A percentile compares a stretch with the other conserved stretches of the same genome.
Conservation (phyloP, 2,113 vertebrate species). For the Smithornis capensis region DNA sequence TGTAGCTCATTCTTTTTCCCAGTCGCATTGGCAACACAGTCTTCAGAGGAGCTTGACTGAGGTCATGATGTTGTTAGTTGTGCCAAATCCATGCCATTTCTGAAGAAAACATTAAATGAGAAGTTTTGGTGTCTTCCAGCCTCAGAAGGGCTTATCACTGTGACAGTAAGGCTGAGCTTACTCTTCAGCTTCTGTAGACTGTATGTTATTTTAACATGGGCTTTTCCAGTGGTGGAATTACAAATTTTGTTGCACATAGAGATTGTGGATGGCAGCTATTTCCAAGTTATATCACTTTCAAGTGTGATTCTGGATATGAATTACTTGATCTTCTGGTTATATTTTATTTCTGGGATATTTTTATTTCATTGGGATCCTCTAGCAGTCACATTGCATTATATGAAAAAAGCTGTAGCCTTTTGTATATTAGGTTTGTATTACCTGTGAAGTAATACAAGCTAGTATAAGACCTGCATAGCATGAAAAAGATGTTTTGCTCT, state of each 20-base stretch:
- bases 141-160: background rate
- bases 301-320: background rate
- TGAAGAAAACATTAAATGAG: background rate
- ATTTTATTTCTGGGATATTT: background rate
- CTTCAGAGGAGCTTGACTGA: background rate
- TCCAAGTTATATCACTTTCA: background rate
- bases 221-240: background rate
- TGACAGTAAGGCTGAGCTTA: background rate
- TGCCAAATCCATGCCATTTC: background rate
- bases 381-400: background rate
- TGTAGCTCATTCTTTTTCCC: background rate
- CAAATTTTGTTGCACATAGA: background rate
- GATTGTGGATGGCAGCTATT: background rate
- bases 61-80: background rate
- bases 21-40: background rate
- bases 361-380: background rate
- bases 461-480: background rate
- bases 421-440: background rate
- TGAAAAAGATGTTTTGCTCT: background rate
- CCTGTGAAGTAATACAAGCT: background rate
- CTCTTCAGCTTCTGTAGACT: background rate
- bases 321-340: background rate
- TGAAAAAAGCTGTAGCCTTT: background rate
- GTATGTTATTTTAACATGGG: background rate
- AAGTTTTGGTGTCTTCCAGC: background rate